Base-by-base conservation (phyloP, 1,140 invertebrate species). In the Drosophila albomicans region DNA sequence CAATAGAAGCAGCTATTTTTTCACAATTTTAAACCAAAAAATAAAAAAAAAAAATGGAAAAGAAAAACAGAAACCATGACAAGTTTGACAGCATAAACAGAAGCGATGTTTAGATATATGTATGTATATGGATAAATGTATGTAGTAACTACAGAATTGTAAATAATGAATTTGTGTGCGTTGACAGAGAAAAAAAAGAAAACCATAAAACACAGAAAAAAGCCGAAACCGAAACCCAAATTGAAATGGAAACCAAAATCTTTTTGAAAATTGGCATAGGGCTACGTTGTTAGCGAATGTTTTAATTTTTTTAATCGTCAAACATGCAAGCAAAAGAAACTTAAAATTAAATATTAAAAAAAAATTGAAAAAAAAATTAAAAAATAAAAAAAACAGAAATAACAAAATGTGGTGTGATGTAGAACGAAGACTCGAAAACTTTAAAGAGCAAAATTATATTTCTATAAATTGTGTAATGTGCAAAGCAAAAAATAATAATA, bases 1-100 rank as follows among this genome's bases (percentile, higher is more conserved):
- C 81, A 89, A 91, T 87, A 90, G 71, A 79, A 80, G 76, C 89
- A 88, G 87, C 87, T 91, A 91, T 91, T 91, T 91, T 91, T 91
- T 91, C 90, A 91, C 90, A 78, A 81, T 82, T 91, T 89, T 91
- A 84, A 81, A 77, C 73, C 57, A 86, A 80, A 70, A 57, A 72
- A 32, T 54, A 64, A 58, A 64, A 61, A 30, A 72, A 32, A 59
- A 64, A 58, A 64, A 61, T 15, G 51, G 57, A 72, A 64, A 52
- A 30, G 63, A 61, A 41, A 20, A 52, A 61, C 10, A 13, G 54
- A 59, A 57, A 45, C 38, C 45, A 45, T 10, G 11, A 43, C 16
- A 57, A 10, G 54, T 66, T 61, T 64, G 51, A 41, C 69, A 64
- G 59, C 32, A 75, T 35, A 57, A 20, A 25, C 46, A 70, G 8